phyloP scores from a whole-genome alignment of 2,797 vertebrate genomes.

The Phylloscopus collybita region DNA sequence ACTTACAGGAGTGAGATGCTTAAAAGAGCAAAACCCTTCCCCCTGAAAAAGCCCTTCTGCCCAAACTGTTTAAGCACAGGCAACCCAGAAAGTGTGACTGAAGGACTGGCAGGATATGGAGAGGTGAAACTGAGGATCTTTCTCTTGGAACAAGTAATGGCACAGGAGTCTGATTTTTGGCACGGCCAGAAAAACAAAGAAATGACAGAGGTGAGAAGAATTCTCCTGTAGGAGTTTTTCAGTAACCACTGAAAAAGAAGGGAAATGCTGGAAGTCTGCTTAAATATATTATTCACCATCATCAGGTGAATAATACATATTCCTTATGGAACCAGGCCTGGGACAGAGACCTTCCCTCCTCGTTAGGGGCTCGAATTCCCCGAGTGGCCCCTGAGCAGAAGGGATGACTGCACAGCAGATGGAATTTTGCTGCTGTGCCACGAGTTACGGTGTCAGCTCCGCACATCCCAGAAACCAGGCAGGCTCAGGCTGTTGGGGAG shows the following conservation, averaged over 20 bases:
- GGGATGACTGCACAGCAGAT: neutral
- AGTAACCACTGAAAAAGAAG: neutral
- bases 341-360: neutral
- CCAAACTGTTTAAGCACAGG: neutral
- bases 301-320: neutral
- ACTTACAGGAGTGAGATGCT: neutral
- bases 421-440: neutral
- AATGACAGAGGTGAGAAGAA: neutral
- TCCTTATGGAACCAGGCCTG: neutral
- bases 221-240: neutral
- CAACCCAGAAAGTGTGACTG: neutral
- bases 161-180: neutral
- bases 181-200: neutral
- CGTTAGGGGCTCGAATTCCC: accelerated
- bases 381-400: neutral
- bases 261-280: neutral
- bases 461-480: neutral
- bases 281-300: neutral
- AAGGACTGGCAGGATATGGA: neutral
- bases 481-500: neutral
- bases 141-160: neutral
- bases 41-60: neutral
- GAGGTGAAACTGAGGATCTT: neutral
- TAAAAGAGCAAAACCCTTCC: neutral
- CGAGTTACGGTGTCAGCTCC: neutral